Percentiles rank a stretch among this genome's conserved stretches.
phyloP scores from a whole-genome alignment of 1,140 invertebrate species.

The Pseudomyrmex pallidus region DNA sequence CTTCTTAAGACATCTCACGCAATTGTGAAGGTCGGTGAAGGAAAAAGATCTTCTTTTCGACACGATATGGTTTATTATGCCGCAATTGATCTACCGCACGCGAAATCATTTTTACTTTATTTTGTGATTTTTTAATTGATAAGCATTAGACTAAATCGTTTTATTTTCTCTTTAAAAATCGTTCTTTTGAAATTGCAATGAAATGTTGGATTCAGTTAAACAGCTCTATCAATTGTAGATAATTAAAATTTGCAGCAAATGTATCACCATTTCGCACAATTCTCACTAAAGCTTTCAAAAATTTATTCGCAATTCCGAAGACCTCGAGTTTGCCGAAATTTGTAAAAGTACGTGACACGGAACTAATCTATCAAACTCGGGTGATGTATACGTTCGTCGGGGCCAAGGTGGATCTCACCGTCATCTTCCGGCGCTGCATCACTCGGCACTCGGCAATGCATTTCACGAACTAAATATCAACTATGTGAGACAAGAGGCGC shows the following conservation, averaged over 20 bases:
- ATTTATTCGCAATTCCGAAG: not conserved
- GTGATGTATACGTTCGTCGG: conserved; percentile 63
- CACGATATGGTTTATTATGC: conserved; percentile 17
- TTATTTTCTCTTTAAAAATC: not conserved
- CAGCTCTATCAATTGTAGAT: not conserved
- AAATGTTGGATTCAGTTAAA: not conserved
- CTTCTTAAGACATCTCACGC: conserved; percentile 34
- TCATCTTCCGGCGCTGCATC: conserved; percentile 41
- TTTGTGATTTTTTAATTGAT: not conserved
- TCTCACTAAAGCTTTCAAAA: not conserved
- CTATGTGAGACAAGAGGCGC: conserved; percentile 66
- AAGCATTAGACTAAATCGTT: no score
- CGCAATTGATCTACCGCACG: not conserved
- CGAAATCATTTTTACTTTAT: not conserved
- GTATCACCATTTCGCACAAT: not conserved
- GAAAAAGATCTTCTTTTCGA: conserved; percentile 44
- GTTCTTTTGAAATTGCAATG: not conserved
- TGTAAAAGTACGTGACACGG: conserved; percentile 57
- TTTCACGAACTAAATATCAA: conserved; percentile 79
- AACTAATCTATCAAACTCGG: conserved; percentile 66
- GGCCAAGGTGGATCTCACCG: conserved; percentile 59
- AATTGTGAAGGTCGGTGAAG: not conserved
- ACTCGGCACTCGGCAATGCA: not conserved
- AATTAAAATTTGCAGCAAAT: not conserved
- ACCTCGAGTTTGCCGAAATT: conserved; percentile 49